phyloP scores from a whole-genome alignment of 2,888 invertebrate species.

The Parnassius apollo region DNA sequence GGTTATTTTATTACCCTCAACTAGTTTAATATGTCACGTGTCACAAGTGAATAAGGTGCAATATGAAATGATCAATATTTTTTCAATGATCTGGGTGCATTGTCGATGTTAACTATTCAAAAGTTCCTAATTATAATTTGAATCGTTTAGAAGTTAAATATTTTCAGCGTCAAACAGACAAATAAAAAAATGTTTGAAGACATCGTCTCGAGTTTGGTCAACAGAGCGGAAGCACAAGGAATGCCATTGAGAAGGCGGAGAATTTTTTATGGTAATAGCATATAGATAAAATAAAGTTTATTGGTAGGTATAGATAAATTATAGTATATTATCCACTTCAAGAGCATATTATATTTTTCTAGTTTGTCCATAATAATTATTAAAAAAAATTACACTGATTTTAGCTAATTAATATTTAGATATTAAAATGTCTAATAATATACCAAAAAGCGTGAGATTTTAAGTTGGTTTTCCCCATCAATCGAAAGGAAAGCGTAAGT shows the following conservation, averaged over 20 bases:
- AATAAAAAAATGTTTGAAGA: conserved; percentile 66
- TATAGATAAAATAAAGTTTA: too few relatives aligned
- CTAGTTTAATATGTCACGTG: conserved; percentile 1
- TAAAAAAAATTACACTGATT: too few relatives aligned
- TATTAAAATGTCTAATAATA: too few relatives aligned
- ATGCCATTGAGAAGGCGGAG: conserved; percentile 38
- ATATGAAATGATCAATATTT: not conserved
- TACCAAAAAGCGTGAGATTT: too few relatives aligned
- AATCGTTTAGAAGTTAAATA: conserved; percentile 77
- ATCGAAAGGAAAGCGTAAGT: too few relatives aligned
- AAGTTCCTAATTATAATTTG: conserved; percentile 77
- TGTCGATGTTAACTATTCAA: conserved; percentile 46
- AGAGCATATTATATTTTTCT: too few relatives aligned
- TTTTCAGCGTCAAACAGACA: conserved; percentile 73
- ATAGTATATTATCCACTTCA: too few relatives aligned
- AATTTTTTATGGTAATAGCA: too few relatives aligned
- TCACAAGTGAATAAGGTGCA: conserved; percentile 3
- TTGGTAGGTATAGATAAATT: too few relatives aligned
- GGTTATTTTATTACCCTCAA: conserved; percentile 12
- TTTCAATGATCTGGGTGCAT: conserved; percentile 5
- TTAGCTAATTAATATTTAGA: too few relatives aligned
- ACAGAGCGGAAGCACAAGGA: conserved; percentile 56
- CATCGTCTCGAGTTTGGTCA: conserved; percentile 73
- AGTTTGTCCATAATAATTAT: too few relatives aligned
- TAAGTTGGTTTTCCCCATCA: too few relatives aligned